Evolutionary conservation across 2,797 vertebrate genomes (phyloP).

Genomic region (Sebastes taczanowskii): DNA sequence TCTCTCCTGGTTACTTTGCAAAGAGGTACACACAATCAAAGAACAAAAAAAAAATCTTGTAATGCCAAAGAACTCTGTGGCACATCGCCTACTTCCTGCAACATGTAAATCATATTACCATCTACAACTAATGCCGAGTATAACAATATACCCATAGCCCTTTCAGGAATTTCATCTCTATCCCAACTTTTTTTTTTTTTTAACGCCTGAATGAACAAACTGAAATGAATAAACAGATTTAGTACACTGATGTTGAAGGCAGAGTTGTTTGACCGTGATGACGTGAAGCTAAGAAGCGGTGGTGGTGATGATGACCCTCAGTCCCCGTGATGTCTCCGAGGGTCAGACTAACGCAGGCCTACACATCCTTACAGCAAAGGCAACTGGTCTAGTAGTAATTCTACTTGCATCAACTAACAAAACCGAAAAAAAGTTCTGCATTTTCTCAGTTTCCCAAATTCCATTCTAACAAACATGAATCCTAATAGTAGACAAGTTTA

Average conservation of each 20-base stretch:
- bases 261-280: conserved; percentile 51
- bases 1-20: conserved; percentile 30
- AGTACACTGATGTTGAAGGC: conserved; percentile 46
- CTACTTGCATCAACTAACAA: conserved; percentile 58
- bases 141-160: conserved; percentile 64
- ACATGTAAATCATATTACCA: conserved; percentile 56
- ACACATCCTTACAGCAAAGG: conserved; percentile 72
- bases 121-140: conserved; percentile 61
- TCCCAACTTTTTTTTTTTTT: conserved; percentile 25
- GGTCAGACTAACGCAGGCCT: conserved; percentile 50
- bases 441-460: conserved; percentile 58
- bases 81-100: conserved; percentile 52
- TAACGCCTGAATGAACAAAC: conserved; percentile 24
- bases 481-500: conserved; percentile 71
- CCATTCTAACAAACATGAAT: conserved; percentile 71
- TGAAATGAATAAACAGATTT: conserved; percentile 26
- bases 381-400: conserved; percentile 67
- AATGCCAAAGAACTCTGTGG: conserved; percentile 51
- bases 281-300: conserved; percentile 26
- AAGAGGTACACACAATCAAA: conserved; percentile 31
- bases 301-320: background rate
- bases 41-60: conserved; percentile 23
- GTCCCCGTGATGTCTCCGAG: conserved; percentile 21
- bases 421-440: conserved; percentile 38
- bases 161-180: conserved; percentile 56